Evolutionary conservation across 1,140 invertebrate genomes (phyloP).

Genomic region (Heliconius nattereri): DNA sequence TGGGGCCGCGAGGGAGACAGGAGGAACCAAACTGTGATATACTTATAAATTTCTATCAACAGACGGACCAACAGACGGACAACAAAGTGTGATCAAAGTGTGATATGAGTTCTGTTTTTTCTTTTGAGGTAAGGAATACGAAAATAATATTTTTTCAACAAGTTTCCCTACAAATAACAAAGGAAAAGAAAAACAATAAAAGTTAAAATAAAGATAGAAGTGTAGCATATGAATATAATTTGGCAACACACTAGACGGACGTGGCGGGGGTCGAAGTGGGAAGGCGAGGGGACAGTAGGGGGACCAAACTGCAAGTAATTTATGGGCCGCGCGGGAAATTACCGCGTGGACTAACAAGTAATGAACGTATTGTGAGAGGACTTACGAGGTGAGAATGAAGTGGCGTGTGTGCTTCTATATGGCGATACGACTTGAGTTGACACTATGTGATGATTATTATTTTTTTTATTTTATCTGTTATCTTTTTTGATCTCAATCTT

Average conservation of each 20-base stretch:
- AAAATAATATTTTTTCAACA: neutral
- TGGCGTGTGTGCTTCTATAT: neutral
- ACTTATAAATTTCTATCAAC: no score
- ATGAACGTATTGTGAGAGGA: conserved; percentile 50
- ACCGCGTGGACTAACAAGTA: conserved; percentile 47
- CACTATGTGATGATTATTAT: neutral
- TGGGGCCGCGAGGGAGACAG: no score
- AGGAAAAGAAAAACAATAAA: neutral
- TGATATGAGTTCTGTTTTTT: no score
- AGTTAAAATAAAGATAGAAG: neutral
- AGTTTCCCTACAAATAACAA: neutral
- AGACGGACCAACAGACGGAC: no score
- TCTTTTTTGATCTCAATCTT: no score
- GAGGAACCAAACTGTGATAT: no score
- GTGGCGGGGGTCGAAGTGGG: neutral
- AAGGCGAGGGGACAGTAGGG: conserved; percentile 28
- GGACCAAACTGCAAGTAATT: conserved; percentile 51
- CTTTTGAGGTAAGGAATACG: no score
- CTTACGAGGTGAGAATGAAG: conserved; percentile 36
- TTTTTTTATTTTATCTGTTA: neutral
- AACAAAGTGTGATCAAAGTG: no score
- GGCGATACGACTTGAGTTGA: conserved; percentile 15
- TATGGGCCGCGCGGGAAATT: conserved; percentile 63
- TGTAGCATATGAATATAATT: conserved; percentile 15
- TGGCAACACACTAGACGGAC: conserved; percentile 26